Base-by-base conservation (phyloP, 2,113 vertebrate species). In the Oreochromis aureus region DNA sequence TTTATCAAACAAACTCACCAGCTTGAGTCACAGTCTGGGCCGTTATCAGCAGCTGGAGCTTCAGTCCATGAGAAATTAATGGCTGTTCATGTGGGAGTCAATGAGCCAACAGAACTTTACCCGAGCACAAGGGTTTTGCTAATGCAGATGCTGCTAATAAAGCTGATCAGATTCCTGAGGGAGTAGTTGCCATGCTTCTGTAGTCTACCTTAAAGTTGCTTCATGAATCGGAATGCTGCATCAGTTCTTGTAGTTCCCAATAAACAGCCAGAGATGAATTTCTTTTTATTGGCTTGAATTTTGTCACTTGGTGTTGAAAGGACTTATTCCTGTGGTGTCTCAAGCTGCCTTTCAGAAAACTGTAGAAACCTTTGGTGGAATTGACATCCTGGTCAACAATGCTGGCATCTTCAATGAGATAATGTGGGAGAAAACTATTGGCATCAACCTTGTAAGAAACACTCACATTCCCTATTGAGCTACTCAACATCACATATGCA, bases 321-420 rank as follows among this genome's bases (percentile, higher is more conserved):
- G 24, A 19, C 16, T 32, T 44, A 3, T 46, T 73, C 13, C 69
- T 46, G 9, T 48, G 13, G 24, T 44, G 24, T 63, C 5, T 85
- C 4, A 15, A 97, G 97, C 91, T 78, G 94, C 93, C 4, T 94
- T 97, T 44, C 87, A 94, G 89, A 95, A 93, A 90, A 86, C 93
- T 1, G 2, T 24, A 1, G 81, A 94, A 5, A 91, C 56, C 5
- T 97, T 96, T 3, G 93, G 96, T 39, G 91, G 80, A 34, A 61
- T 97, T 1, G 95, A 97, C 89, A 94, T 97, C 4, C 6, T 97
- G 34, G 96, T 95, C 92, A 97, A 97, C 92, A 97, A 97, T 5
- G 96, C 96, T 2, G 96, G 96, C 4, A 91, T 97, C 69, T 2
- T 93, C 41, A 86, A 96, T 15, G 97, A 97, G 89, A 46, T 2